Conservation (phyloP, 2,888 invertebrate species). For the Cataglyphis albicans region DNA sequence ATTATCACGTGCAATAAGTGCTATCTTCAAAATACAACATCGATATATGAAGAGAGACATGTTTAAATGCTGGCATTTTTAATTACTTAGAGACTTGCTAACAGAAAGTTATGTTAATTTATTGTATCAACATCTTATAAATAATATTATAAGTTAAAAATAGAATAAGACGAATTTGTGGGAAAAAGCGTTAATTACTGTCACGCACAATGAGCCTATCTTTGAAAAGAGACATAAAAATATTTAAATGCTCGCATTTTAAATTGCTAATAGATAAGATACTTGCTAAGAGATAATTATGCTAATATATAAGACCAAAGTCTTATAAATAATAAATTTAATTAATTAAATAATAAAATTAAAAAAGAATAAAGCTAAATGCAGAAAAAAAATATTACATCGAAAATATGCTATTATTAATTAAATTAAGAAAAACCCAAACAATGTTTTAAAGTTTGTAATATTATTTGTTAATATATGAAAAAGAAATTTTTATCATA, state of each 20-base stretch:
- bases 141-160: not conserved
- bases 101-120: not conserved
- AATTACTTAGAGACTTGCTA: not conserved
- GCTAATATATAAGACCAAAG: not conserved
- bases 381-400: not conserved
- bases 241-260: not conserved
- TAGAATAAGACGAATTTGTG: not conserved
- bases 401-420: not conserved
- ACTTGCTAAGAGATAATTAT: not conserved
- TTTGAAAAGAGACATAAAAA: not conserved
- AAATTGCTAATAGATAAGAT: slow-evolving; percentile 7
- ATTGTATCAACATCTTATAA: not conserved
- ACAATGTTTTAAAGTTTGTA: not conserved
- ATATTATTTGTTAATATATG: not conserved
- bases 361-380: not conserved
- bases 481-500: not conserved
- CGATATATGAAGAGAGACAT: not conserved
- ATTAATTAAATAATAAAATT: not conserved
- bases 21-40: not conserved
- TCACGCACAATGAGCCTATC: not conserved
- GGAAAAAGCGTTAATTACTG: not conserved
- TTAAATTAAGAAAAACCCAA: not conserved
- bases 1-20: not conserved
- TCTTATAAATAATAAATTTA: not conserved
- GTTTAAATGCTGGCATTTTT: not conserved